A percentile compares a stretch with the other conserved stretches of the same genome.
phyloP scores from a whole-genome alignment of 2,113 vertebrate genomes.

The Pelvicachromis taeniatus region DNA sequence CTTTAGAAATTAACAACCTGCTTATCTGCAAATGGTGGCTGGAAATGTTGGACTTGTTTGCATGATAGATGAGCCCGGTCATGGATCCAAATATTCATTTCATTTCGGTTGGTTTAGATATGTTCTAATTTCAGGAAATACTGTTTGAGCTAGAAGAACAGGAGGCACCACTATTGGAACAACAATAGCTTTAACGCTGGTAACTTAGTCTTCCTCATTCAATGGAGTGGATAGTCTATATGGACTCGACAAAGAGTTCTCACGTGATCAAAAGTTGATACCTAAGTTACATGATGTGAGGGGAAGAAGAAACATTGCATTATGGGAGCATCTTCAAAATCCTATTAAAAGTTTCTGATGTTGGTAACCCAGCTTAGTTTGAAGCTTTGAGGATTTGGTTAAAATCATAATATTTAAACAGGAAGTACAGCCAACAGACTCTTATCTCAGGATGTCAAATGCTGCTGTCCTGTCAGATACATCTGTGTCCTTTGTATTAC shows the following conservation, averaged over 20 bases:
- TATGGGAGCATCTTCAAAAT: neutral
- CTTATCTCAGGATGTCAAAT: neutral
- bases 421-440: neutral
- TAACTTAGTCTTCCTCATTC: neutral
- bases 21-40: conserved; percentile 26
- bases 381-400: neutral
- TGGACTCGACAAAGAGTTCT: neutral
- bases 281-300: neutral
- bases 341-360: neutral
- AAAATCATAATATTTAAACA: neutral
- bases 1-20: conserved; percentile 28
- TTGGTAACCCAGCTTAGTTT: neutral
- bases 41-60: conserved; percentile 16
- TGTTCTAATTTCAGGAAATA: no score
- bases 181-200: neutral
- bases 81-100: neutral
- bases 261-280: neutral
- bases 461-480: neutral
- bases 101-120: conserved; percentile 2
- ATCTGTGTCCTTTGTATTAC: neutral
- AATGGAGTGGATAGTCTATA: neutral
- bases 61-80: conserved; percentile 36
- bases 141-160: no score
- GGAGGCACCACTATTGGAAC: no score
- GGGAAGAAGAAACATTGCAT: neutral